Evolutionary conservation across 2,888 invertebrate genomes (phyloP).

Genomic region (Herminia tarsipennalis): DNA sequence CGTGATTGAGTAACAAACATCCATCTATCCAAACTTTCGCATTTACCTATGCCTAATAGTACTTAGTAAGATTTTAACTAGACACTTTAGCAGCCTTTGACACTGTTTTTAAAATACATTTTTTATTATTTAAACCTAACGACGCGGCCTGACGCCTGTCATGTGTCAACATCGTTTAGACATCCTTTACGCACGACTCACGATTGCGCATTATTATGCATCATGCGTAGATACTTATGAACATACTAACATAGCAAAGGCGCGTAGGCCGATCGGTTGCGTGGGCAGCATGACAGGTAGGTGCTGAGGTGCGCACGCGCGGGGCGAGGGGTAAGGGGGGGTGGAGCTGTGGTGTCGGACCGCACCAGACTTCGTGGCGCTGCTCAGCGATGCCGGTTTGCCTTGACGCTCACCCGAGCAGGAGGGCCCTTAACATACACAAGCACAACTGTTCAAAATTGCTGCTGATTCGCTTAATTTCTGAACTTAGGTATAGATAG

Average conservation of each 20-base stretch:
- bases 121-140: conserved; percentile 13
- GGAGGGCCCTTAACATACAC: conserved; percentile 44
- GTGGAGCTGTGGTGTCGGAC: conserved; percentile 34
- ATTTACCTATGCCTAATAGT: too few species aligned
- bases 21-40: too few species aligned
- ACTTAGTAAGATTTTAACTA: too few species aligned
- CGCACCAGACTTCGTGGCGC: conserved; percentile 75
- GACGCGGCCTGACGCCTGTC: conserved; percentile 6
- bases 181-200: conserved; percentile 46
- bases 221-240: conserved; percentile 63
- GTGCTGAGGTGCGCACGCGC: conserved; percentile 15
- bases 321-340: conserved; percentile 12
- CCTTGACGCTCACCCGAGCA: conserved; percentile 69
- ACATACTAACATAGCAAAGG: conserved; percentile 56
- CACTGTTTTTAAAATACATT: too few species aligned
- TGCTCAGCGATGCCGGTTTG: conserved; percentile 62
- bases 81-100: too few species aligned
- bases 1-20: too few species aligned
- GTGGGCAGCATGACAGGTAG: conserved; percentile 62
- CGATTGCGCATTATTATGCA: conserved; percentile 60
- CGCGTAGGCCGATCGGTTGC: conserved; percentile 67
- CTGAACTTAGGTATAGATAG: too few species aligned
- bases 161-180: conserved; percentile 36
- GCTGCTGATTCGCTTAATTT: neutral
- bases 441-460: neutral